These are phyloP conservation scores for Paedocypris micromegethes DNA, from an alignment of 2,797 vertebrate genomes.

Conservation along the genomic window DNA sequence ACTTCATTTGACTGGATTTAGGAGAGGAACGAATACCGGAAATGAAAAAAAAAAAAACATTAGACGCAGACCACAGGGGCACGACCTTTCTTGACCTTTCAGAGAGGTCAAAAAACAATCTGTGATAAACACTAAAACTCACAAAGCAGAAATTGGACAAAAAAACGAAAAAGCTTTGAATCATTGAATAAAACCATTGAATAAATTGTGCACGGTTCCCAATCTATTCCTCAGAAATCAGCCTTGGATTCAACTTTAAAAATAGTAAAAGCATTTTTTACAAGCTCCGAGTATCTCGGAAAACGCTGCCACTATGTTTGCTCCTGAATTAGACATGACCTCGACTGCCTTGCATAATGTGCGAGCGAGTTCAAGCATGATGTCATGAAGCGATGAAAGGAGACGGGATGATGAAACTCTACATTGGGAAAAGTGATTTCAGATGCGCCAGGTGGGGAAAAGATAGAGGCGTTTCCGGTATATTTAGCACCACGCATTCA, in stretches of 20 bases:
- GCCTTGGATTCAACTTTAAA: too few relatives aligned
- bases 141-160: background rate
- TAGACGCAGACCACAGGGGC: conserved; percentile 30
- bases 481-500: conserved; percentile 41
- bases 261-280: too few relatives aligned
- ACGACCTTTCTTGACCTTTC: conserved; percentile 21
- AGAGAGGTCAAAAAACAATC: conserved; percentile 10
- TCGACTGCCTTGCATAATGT: conserved; percentile 15
- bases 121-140: conserved; percentile 7
- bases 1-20: too few relatives aligned
- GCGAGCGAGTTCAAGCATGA: conserved; percentile 2
- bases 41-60: conserved; percentile 7
- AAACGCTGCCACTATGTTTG: too few relatives aligned
- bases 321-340: conserved; percentile 1
- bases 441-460: conserved; percentile 20
- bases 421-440: conserved; percentile 17
- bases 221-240: too few relatives aligned
- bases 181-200: too few relatives aligned
- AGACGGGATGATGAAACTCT: conserved; percentile 4
- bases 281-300: too few relatives aligned
- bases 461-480: conserved; percentile 14
- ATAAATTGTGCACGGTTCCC: too few relatives aligned
- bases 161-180: too few relatives aligned
- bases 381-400: conserved; percentile 10
- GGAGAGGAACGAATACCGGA: background rate